These are phyloP conservation scores for Steinernema hermaphroditum DNA, from an alignment of 2,888 invertebrate species.

Conservation along the genomic window DNA sequence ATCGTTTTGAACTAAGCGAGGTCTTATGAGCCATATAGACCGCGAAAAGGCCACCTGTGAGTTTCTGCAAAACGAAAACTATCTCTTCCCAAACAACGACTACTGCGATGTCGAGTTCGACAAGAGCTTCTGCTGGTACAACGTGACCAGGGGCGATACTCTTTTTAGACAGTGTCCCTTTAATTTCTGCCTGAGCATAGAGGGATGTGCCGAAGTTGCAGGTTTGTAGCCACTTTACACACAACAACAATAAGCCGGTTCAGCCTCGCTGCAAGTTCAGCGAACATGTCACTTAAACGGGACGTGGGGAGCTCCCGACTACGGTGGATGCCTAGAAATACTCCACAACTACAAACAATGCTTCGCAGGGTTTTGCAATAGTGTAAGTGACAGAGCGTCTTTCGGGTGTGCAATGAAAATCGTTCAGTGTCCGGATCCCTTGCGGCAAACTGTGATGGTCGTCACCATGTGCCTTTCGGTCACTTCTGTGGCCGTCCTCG, in stretches of 20 bases:
- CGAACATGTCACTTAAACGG: conserved; percentile 53
- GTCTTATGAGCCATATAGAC: conserved; percentile 8
- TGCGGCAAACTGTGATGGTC: conserved; percentile 58
- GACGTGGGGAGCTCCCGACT: conserved; percentile 59
- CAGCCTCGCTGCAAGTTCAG: conserved; percentile 53
- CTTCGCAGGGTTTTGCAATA: conserved; percentile 60
- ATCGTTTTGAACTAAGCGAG: not conserved
- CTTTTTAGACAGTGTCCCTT: conserved; percentile 62
- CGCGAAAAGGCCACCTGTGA: conserved; percentile 19
- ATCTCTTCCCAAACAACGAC: not conserved
- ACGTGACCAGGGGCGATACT: conserved; percentile 49
- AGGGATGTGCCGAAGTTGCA: conserved; percentile 59
- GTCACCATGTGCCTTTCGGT: conserved; percentile 62
- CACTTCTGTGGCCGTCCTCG: conserved; percentile 60
- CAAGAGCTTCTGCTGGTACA: conserved; percentile 61
- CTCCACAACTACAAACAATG: conserved; percentile 55
- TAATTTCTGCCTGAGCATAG: conserved; percentile 58
- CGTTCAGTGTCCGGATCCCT: conserved; percentile 61
- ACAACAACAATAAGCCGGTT: conserved; percentile 36
- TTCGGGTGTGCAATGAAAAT: not conserved
- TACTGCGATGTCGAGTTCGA: conserved; percentile 56
- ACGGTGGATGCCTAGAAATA: conserved; percentile 58
- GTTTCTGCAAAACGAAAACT: conserved; percentile 21
- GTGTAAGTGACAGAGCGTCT: conserved; percentile 47
- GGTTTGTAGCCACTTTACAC: conserved; percentile 39